Evolutionary conservation across 2,888 invertebrate species (phyloP), one percentile per base, ranked within the genome.

Genomic region (Calliscelio sp.): DNA sequence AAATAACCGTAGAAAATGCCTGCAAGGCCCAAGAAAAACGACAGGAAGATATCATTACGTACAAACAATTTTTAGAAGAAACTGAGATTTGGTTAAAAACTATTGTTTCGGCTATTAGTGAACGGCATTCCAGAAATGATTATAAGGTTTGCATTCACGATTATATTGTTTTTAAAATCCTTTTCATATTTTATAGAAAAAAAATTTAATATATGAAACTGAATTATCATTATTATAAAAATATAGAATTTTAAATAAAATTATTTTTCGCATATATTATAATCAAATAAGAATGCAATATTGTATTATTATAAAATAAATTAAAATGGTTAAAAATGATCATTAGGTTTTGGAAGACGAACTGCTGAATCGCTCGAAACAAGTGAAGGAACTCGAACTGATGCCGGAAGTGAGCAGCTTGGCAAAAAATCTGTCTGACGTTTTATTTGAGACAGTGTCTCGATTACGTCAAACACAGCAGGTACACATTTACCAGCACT

Each of bases 1-100:
- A 95, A 44, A 92, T 91, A 49, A 93, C 93, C 86, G 91, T 95
- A 71, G 93, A 94, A 88, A 94, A 93, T 80, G 95, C 95, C 14
- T 93, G 94, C 89, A 93, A 93, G 79, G 91, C 92, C 0, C 94
- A 95, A 88, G 93, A 93, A 80, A 94, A 94, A 89, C 94, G 94
- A 32, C 93, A 94, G 63, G 90, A 94, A 63, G 95, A 96, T 90
- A 92, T 95, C 32, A 91, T 93, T 88, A 88, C 86, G 2, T 92
- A 92, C 53, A 89, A 85, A 78, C 85, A 87, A 57, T 90, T 91
- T 83, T 88, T 93, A 59, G 91, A 92, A 49, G 92, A 92, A 78
- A 93, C 92, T 7, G 92, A 92, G 51, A 80, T 81, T 35, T 93
- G 93, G 93, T 75, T 93, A 55, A 90, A 86, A 81, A 89, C 85